Evolutionary conservation across 2,797 vertebrate genomes (phyloP).

Genomic region (Rhincodon typus): DNA sequence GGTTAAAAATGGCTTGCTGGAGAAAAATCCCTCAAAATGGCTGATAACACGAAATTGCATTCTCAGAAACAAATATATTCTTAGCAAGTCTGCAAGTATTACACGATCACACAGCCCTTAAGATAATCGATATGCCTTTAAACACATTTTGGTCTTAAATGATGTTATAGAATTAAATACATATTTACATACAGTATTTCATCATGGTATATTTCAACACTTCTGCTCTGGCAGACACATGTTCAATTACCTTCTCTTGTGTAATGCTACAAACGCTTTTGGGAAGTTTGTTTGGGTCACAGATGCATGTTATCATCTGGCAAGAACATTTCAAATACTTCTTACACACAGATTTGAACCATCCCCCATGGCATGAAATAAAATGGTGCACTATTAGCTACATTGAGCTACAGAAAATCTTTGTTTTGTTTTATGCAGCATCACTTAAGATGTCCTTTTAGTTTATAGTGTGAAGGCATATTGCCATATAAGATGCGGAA

Average conservation of each 20-base stretch:
- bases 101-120: slow-evolving; percentile 51
- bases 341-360: neutral
- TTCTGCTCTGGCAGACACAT: neutral
- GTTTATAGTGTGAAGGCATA: neutral
- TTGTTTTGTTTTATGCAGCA: neutral
- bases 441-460: neutral
- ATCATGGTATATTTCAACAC: slow-evolving; percentile 42
- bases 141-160: slow-evolving; percentile 52
- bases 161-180: slow-evolving; percentile 49
- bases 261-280: too few species aligned
- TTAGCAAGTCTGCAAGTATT: slow-evolving; percentile 40
- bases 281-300: neutral
- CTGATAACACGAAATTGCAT: slow-evolving; percentile 47
- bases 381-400: neutral
- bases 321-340: neutral
- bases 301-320: neutral
- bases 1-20: slow-evolving; percentile 46
- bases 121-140: slow-evolving; percentile 45
- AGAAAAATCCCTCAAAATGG: slow-evolving; percentile 46
- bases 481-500: neutral
- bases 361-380: neutral
- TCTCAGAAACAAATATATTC: slow-evolving; percentile 46
- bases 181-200: slow-evolving; percentile 59
- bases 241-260: slow-evolving; percentile 16
- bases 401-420: neutral